A percentile compares a stretch with the other conserved stretches of the same genome.
phyloP scores from a whole-genome alignment of 2,888 invertebrate genomes.

The Apamea epomidion region DNA sequence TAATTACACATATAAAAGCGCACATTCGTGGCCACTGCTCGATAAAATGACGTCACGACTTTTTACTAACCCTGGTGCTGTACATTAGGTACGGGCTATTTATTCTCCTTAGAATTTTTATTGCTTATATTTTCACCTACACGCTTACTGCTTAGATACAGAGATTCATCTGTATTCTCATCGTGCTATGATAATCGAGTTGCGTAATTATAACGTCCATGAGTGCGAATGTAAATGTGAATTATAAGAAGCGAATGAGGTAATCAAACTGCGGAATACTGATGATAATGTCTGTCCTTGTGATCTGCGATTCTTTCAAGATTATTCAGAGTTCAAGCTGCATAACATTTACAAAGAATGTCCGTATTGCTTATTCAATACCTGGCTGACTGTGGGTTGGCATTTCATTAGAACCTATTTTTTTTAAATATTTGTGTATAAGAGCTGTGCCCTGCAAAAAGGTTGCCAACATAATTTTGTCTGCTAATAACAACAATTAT shows the following conservation, averaged over 20 bases:
- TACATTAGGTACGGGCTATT: conserved; percentile 56
- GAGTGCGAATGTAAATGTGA: conserved; percentile 56
- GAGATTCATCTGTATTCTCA: conserved; percentile 56
- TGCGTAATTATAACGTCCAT: conserved; percentile 64
- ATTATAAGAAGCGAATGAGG: conserved; percentile 58
- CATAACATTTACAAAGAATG: conserved; percentile 6
- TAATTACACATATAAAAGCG: conserved; percentile 66
- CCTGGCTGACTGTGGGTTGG: neutral
- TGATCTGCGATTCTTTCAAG: conserved; percentile 18
- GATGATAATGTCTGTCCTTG: conserved; percentile 36
- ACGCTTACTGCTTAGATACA: conserved; percentile 30
- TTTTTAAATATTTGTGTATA: neutral
- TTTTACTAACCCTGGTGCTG: conserved; percentile 47
- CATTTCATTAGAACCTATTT: neutral
- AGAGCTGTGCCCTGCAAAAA: neutral
- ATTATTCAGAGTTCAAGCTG: conserved; percentile 11
- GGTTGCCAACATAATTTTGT: neutral
- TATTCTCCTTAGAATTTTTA: conserved; percentile 51
- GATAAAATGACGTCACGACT: conserved; percentile 58
- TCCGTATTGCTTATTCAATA: conserved; percentile 15
- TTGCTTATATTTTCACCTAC: conserved; percentile 57
- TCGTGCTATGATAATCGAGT: conserved; percentile 57
- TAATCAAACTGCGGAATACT: conserved; percentile 52
- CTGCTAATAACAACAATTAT: neutral
- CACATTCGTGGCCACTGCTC: conserved; percentile 48